Evolutionary conservation across 2,113 vertebrate genomes (phyloP), one percentile per base, ranked within the genome.

Genomic region (Callipepla squamata): DNA sequence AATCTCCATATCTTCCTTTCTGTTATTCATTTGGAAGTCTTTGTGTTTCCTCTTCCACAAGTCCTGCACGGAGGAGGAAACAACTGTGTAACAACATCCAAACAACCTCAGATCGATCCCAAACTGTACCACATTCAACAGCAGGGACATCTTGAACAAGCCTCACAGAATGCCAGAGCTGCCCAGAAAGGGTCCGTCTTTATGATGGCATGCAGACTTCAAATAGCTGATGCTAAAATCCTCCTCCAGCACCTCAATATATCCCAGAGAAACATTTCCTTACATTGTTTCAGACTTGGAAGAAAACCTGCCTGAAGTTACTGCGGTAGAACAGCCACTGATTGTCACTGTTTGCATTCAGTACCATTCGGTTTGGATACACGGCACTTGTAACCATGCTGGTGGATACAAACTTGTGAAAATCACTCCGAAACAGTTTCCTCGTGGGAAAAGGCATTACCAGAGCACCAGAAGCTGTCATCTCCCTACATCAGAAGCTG

Each of bases 1-100:
- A 95, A 99, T 99, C 97, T 99, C 99, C 99, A 99, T 99, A 93
- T 99, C 99, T 98, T 99, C 99, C 97, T 99, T 99, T 87, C 98
- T 98, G 98, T 99, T 98, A 98, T 99, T 99, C 99, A 99, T 99
- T 70, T 97, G 99, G 98, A 96, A 98, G 97, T 97, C 96, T 95
- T 96, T 97, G 94, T 93, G 97, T 77, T 70, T 97, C 97, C 97
- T 97, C 97, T 98, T 97, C 98, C 98, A 98, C 94, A 96, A 95
- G 83, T 96, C 97, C 98, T 99, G 98, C 0, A 25, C 3, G 36
- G 89, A 76, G 87, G 85, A 65, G 47, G 91, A 87, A 91, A 78
- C 0, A 22, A 34, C 30, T 79, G 57, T 0, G 38, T 97, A 58
- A 96, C 7, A 30, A 92, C 26, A 57, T 26, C 25, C 38, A 6